Percentiles rank a stretch among this genome's conserved stretches.
Conservation (phyloP, 2,113 vertebrate genomes). For the Pterocles orientalis region DNA sequence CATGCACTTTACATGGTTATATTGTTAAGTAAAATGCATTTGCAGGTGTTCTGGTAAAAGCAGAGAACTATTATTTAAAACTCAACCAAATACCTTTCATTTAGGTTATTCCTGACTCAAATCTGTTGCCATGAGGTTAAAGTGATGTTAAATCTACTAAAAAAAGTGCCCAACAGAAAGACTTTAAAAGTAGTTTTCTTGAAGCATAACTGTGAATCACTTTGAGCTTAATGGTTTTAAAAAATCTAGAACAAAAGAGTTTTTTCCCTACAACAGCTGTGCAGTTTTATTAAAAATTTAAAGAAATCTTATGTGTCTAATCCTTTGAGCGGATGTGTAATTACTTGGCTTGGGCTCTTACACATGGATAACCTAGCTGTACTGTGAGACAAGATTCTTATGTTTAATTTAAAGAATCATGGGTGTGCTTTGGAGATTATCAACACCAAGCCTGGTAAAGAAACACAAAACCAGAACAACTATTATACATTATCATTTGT, state of each 20-base stretch:
- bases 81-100: not conserved
- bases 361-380: constrained; percentile 69
- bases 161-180: constrained; percentile 48
- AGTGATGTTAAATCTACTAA: constrained; percentile 31
- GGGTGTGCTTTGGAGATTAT: constrained; percentile 66
- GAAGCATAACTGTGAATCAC: constrained; percentile 61
- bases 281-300: constrained; percentile 80
- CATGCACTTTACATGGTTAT: rapidly evolving
- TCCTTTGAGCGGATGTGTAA: constrained; percentile 76
- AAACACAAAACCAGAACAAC: constrained; percentile 55
- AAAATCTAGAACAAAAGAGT: constrained; percentile 72
- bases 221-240: constrained; percentile 65
- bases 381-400: constrained; percentile 69
- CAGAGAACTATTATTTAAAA: not conserved
- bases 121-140: constrained; percentile 1
- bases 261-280: constrained; percentile 74
- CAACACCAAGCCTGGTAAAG: constrained; percentile 55
- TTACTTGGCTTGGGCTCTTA: constrained; percentile 74
- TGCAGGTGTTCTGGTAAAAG: not conserved
- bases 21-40: not conserved
- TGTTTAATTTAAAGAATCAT: constrained; percentile 76
- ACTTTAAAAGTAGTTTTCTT: constrained; percentile 57
- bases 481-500: constrained; percentile 54
- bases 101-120: not conserved
- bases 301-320: constrained; percentile 75